Conservation (phyloP, 1,140 invertebrate genomes). For the Drosophila malerkotliana region DNA sequence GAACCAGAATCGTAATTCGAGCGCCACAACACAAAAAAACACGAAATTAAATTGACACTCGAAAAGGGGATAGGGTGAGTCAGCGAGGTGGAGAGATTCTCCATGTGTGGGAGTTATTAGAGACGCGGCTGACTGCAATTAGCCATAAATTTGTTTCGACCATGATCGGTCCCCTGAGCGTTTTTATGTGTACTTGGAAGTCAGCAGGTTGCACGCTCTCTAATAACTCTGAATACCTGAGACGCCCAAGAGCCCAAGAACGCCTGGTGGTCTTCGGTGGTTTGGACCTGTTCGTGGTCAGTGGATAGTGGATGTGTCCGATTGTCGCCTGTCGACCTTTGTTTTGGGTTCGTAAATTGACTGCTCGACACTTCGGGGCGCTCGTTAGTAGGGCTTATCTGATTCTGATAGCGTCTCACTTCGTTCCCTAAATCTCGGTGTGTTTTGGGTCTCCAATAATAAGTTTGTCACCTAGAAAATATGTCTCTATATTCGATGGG, state of each 20-base stretch:
- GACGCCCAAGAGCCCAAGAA: constrained; percentile 21
- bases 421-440: constrained; percentile 49
- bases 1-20: constrained; percentile 51
- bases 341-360: constrained; percentile 81
- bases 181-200: constrained; percentile 75
- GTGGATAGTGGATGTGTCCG: constrained; percentile 11
- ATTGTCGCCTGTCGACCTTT: constrained; percentile 58
- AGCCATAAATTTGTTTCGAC: constrained; percentile 75
- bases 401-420: constrained; percentile 72
- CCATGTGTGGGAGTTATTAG: constrained; percentile 61
- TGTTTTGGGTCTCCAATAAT: constrained; percentile 51
- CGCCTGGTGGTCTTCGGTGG: constrained; percentile 62
- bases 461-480: constrained; percentile 83
- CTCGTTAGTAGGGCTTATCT: constrained; percentile 68
- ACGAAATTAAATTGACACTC: constrained; percentile 48
- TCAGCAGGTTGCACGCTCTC: constrained; percentile 66
- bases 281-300: constrained; percentile 59
- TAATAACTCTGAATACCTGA: constrained; percentile 33
- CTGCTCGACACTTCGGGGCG: constrained; percentile 73
- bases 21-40: constrained; percentile 32
- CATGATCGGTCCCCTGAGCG: constrained; percentile 8
- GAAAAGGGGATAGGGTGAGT: constrained; percentile 13
- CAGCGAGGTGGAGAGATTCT: constrained; percentile 27
- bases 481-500: constrained; percentile 59
- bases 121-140: constrained; percentile 61